phyloP scores from a whole-genome alignment of 2,797 vertebrate genomes.

The Sardinella longiceps region DNA sequence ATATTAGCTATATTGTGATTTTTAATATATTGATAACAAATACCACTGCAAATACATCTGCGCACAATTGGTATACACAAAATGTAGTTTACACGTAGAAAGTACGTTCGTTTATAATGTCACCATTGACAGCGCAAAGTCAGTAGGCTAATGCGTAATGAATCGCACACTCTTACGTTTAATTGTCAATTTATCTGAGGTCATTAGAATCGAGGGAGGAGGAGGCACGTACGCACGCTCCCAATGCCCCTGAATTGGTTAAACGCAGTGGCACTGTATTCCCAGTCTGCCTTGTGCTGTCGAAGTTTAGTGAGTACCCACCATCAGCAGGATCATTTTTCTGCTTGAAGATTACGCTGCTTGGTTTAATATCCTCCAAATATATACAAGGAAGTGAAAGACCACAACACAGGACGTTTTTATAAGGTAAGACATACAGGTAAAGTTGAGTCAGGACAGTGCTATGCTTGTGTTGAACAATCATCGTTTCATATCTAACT shows the following conservation, averaged over 20 bases:
- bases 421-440: background rate
- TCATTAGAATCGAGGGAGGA: constrained; percentile 4
- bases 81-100: background rate
- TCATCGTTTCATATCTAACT: background rate
- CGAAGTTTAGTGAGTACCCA: background rate
- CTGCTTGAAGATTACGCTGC: background rate
- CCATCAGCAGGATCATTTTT: background rate
- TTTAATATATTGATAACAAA: background rate
- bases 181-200: constrained; percentile 25
- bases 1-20: background rate
- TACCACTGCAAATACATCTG: background rate
- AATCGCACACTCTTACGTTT: background rate
- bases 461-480: background rate
- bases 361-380: background rate
- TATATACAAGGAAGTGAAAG: background rate
- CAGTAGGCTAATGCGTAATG: background rate
- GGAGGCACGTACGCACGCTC: background rate
- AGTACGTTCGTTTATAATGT: background rate
- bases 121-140: background rate
- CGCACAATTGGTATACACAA: background rate
- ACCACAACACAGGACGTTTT: background rate
- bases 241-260: background rate
- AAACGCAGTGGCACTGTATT: background rate
- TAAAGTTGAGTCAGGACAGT: background rate
- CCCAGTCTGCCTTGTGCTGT: background rate